Conservation (phyloP, 1,140 invertebrate species). For the Trichogramma pretiosum region DNA sequence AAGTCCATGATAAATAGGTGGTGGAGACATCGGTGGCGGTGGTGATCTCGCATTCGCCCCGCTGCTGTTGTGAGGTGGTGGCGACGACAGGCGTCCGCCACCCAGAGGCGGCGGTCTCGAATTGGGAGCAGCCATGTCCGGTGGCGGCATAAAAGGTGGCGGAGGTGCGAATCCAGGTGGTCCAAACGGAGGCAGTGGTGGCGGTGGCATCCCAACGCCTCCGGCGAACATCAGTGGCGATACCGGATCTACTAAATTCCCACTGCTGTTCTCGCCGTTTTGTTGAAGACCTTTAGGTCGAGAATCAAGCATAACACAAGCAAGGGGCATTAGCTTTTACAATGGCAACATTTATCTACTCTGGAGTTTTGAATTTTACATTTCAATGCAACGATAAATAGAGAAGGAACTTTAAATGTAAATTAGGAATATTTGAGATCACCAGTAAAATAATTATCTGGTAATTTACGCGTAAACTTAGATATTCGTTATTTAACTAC, state of each 20-base stretch:
- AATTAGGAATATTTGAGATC: no score
- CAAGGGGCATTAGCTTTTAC: no score
- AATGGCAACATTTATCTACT: no score
- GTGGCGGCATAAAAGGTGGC: slow-evolving; percentile 31
- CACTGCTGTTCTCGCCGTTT: slow-evolving; percentile 45
- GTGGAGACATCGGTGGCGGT: slow-evolving; percentile 31
- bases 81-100: slow-evolving; percentile 55
- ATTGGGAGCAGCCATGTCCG: slow-evolving; percentile 24
- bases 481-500: no score
- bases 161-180: slow-evolving; percentile 35
- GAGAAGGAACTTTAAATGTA: no score
- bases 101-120: slow-evolving; percentile 54
- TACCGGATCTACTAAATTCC: no score
- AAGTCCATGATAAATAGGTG: slow-evolving; percentile 8
- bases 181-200: slow-evolving; percentile 43
- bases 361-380: no score
- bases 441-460: no score
- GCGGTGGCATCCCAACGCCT: slow-evolving; percentile 36
- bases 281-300: no score
- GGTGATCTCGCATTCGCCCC: slow-evolving; percentile 23
- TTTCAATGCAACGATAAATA: no score
- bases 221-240: slow-evolving; percentile 44
- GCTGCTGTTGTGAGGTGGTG: slow-evolving; percentile 42
- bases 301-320: no score
- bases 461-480: no score